A percentile compares a stretch with the other conserved stretches of the same genome.
Conservation (phyloP, 1,140 invertebrate genomes). For the Drosophila takahashii region DNA sequence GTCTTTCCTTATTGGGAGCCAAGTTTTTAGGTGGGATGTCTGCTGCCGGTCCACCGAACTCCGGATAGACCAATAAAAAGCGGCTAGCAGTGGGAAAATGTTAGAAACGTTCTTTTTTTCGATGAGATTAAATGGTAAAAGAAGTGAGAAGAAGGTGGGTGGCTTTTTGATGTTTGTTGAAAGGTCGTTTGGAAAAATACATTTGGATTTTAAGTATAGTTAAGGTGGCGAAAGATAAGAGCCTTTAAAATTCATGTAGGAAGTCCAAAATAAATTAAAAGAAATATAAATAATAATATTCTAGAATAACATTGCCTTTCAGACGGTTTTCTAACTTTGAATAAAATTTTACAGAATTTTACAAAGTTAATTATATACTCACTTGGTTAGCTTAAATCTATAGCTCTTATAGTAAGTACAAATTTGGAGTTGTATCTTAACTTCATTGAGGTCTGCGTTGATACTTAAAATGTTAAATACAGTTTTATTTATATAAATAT, state of each 20-base stretch:
- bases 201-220: background rate
- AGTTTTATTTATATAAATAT: too few species aligned
- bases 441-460: too few species aligned
- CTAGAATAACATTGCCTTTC: background rate
- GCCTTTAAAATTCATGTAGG: background rate
- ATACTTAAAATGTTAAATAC: too few species aligned
- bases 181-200: conserved; percentile 16
- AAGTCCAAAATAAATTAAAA: too few species aligned
- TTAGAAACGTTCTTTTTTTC: background rate
- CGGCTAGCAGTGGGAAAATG: conserved; percentile 35
- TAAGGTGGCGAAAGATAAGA: background rate
- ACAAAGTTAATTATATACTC: too few species aligned
- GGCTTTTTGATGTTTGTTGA: conserved; percentile 17
- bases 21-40: conserved; percentile 31
- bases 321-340: too few species aligned
- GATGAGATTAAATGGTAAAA: conserved; percentile 4
- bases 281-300: too few species aligned
- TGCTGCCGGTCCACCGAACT: conserved; percentile 7
- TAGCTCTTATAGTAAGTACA: too few species aligned
- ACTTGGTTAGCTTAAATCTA: too few species aligned
- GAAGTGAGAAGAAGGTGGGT: conserved; percentile 14
- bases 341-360: too few species aligned
- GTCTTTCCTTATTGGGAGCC: conserved; percentile 52
- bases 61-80: conserved; percentile 38
- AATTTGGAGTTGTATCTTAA: too few species aligned